A percentile compares a stretch with the other conserved stretches of the same genome.
Conservation (phyloP, 2,113 vertebrate genomes). For the Vanacampus margaritifer region DNA sequence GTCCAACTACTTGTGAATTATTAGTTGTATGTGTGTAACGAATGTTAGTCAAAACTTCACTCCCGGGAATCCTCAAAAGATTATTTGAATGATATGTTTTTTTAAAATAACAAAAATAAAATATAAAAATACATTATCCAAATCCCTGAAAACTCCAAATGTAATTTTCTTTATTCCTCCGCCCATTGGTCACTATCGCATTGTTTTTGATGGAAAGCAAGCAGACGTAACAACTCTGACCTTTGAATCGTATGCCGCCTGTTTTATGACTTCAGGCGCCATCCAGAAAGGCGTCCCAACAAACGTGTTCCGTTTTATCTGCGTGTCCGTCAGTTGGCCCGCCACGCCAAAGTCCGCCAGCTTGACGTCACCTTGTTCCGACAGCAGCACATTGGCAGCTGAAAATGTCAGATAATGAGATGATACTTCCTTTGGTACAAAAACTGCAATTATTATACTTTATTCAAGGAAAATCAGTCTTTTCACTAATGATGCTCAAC, state of each 20-base stretch:
- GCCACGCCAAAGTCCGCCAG: conserved; percentile 97
- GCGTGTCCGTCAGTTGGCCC: conserved; percentile 92
- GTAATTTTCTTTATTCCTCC: too few relatives aligned
- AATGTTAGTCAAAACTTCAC: too few relatives aligned
- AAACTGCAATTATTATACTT: background rate
- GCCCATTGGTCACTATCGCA: background rate
- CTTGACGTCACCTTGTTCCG: conserved; percentile 95
- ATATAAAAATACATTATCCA: too few relatives aligned
- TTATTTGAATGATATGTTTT: too few relatives aligned
- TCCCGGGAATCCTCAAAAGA: too few relatives aligned
- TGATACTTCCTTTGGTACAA: background rate
- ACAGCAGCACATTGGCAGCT: conserved; percentile 96
- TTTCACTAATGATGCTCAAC: background rate
- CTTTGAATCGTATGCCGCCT: conserved; percentile 96
- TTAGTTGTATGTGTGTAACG: too few relatives aligned
- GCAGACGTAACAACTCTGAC: conserved; percentile 54
- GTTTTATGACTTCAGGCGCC: conserved; percentile 98
- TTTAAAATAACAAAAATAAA: too few relatives aligned
- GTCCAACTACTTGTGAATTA: too few relatives aligned
- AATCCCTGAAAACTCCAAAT: too few relatives aligned
- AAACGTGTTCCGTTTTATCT: conserved; percentile 97
- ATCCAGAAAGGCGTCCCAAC: conserved; percentile 99
- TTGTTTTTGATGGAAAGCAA: background rate
- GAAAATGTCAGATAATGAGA: conserved; percentile 7
- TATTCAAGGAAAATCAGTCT: background rate